These are phyloP conservation scores for Lasius platythorax DNA, from an alignment of 2,888 invertebrate genomes.

Conservation along the genomic window DNA sequence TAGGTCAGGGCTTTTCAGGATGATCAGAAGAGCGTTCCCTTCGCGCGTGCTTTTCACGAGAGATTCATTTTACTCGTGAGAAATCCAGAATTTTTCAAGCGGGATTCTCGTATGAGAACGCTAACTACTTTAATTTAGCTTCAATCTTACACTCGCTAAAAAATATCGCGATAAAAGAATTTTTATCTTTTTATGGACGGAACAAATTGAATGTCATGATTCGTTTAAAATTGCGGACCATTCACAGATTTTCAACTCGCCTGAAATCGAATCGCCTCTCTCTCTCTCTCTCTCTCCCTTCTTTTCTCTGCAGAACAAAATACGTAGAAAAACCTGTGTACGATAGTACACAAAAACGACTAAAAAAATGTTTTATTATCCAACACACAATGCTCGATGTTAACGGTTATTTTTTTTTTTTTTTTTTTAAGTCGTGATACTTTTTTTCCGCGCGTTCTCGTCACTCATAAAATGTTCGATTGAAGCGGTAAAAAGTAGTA, in stretches of 20 bases:
- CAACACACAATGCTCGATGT: slow-evolving; percentile 14
- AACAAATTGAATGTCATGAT: slow-evolving; percentile 54
- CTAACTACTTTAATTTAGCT: slow-evolving; percentile 38
- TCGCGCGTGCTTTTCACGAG: slow-evolving; percentile 14
- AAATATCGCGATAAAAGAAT: slow-evolving; percentile 36
- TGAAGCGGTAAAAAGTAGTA: slow-evolving; percentile 9
- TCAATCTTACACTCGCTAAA: slow-evolving; percentile 34
- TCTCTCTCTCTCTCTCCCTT: not conserved
- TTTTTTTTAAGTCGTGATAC: not conserved
- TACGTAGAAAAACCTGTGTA: slow-evolving; percentile 21
- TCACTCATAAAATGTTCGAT: slow-evolving; percentile 23
- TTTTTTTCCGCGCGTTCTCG: slow-evolving; percentile 12
- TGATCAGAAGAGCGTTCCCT: slow-evolving; percentile 30
- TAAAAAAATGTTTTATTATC: slow-evolving; percentile 40
- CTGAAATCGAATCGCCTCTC: slow-evolving; percentile 41
- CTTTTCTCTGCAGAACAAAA: slow-evolving; percentile 27
- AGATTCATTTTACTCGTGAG: slow-evolving; percentile 25
- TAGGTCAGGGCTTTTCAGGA: slow-evolving; percentile 21
- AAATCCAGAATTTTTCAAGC: slow-evolving; percentile 19
- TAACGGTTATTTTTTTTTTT: slow-evolving; percentile 19
- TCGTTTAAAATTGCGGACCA: slow-evolving; percentile 52
- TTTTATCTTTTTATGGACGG: slow-evolving; percentile 25
- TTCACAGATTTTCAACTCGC: slow-evolving; percentile 42
- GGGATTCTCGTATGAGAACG: slow-evolving; percentile 15
- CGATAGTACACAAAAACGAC: slow-evolving; percentile 18